Base-by-base conservation (phyloP, 2,888 invertebrate species). In the Lamellibrachia satsuma region DNA sequence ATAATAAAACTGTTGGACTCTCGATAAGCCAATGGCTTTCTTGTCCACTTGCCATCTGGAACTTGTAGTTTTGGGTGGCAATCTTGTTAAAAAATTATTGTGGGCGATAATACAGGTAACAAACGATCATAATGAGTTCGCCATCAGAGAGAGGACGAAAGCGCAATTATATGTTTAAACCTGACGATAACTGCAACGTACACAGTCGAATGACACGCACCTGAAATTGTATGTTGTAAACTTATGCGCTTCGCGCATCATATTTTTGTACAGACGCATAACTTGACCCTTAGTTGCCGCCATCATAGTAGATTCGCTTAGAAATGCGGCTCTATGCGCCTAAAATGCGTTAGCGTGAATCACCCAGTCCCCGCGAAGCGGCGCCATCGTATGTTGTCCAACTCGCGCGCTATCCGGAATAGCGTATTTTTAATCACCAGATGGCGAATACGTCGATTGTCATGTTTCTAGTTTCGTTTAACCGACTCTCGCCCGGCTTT, bases 181-280 rank as follows among this genome's bases (percentile, higher is more conserved):
- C n/a, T 75, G 75, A 75, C 2, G 22, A 75, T n/a, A 15, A 75
- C 75, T 75, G 75, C 75, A 75, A 75, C 75, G n/a, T n/a, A n/a
- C 15, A 75, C 75, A 22, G n/a, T 15, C 75, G 75, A 75, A 22
- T n/a, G 22, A 75, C n/a, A 75, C 6, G 75, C 75, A 75, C 75
- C 75, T 75, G 75, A 75, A 75, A 75, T 75, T 75, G 75, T 75
- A 75, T 75, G 75, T n/a, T 15, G 75, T 75, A 75, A 75, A 75
- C 75, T 75, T 75, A 11, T 75, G 75, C 75, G 75, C 75, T 75
- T 75, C 75, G 22, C 75, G 75, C 75, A 75, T 75, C 75, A 75
- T 75, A 75, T 75, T 75, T 75, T 75, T 75, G 22, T 75, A 75
- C 22, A 75, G 75, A 75, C 75, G 22, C 22, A 75, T 15, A 75